Conservation (phyloP, 1,140 invertebrate species). For the Caenorhabditis brenneri region DNA sequence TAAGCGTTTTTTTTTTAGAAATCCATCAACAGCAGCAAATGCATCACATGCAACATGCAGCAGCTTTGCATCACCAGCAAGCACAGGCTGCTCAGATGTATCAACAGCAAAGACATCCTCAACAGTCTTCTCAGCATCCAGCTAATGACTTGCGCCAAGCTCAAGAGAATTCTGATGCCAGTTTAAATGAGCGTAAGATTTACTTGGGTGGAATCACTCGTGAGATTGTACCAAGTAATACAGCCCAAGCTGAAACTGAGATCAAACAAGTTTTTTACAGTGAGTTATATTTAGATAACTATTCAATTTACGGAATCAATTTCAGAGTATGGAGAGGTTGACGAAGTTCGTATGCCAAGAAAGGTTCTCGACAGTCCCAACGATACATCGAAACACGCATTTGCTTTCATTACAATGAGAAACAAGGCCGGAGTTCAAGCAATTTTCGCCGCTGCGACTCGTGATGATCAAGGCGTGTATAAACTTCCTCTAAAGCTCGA, state of each 20-base stretch:
- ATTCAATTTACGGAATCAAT: background rate
- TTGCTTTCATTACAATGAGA: conserved; percentile 51
- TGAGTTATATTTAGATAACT: background rate
- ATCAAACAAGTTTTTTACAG: conserved; percentile 44
- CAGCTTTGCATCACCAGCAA: conserved; percentile 17
- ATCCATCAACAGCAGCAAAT: conserved; percentile 12
- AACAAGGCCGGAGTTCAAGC: conserved; percentile 24
- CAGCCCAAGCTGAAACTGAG: conserved; percentile 40
- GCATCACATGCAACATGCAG: background rate
- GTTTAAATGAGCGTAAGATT: conserved; percentile 30
- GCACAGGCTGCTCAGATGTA: background rate
- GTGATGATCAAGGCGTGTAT: background rate
- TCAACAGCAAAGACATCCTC: background rate
- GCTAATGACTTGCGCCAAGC: conserved; percentile 9
- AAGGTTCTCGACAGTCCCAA: conserved; percentile 36
- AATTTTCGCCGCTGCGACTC: background rate
- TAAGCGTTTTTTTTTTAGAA: background rate
- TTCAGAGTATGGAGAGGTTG: conserved; percentile 49
- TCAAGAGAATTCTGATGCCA: conserved; percentile 9
- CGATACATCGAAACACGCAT: conserved; percentile 25
- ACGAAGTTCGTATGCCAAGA: conserved; percentile 43
- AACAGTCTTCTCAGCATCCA: conserved; percentile 1
- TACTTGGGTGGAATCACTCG: conserved; percentile 41
- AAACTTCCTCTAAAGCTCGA: conserved; percentile 17
- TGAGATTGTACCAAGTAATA: conserved; percentile 2